Evolutionary conservation across 2,888 invertebrate species (phyloP).

Genomic region (Exocentrus adspersus): DNA sequence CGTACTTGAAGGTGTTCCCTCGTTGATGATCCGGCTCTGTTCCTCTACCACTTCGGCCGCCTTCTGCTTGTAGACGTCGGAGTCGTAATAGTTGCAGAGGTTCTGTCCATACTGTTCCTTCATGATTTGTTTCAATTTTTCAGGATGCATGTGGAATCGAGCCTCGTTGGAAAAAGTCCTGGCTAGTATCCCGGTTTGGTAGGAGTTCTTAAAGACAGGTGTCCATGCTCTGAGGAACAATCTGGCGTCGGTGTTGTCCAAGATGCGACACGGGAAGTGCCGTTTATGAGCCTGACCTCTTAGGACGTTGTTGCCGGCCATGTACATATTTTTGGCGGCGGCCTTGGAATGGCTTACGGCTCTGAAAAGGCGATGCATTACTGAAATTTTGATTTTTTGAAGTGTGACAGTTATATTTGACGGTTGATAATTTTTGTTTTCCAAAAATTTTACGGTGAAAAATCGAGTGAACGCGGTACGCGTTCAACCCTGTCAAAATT

Average conservation of each 20-base stretch:
- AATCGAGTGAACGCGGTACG: slow-evolving; percentile 33
- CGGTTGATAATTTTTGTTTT: slow-evolving; percentile 29
- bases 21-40: slow-evolving; percentile 8
- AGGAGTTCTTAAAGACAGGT: neutral
- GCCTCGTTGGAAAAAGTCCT: neutral
- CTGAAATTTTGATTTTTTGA: slow-evolving; percentile 14
- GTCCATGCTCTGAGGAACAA: neutral
- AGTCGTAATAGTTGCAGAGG: slow-evolving; percentile 38
- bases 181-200: neutral
- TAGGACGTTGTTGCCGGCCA: neutral
- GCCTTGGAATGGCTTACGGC: neutral
- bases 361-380: slow-evolving; percentile 7
- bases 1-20: neutral
- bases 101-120: slow-evolving; percentile 35
- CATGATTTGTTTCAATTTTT: slow-evolving; percentile 35
- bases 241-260: neutral
- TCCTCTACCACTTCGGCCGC: slow-evolving; percentile 32
- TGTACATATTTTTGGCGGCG: neutral
- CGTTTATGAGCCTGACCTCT: neutral
- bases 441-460: slow-evolving; percentile 2
- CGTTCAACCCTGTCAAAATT: slow-evolving; percentile 45
- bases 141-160: slow-evolving; percentile 32
- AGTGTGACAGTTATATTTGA: slow-evolving; percentile 25
- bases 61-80: slow-evolving; percentile 31
- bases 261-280: neutral